phyloP scores from a whole-genome alignment of 30 jellyfish, hydroid and myxozoan species.

The Turritopsis rubra region DNA sequence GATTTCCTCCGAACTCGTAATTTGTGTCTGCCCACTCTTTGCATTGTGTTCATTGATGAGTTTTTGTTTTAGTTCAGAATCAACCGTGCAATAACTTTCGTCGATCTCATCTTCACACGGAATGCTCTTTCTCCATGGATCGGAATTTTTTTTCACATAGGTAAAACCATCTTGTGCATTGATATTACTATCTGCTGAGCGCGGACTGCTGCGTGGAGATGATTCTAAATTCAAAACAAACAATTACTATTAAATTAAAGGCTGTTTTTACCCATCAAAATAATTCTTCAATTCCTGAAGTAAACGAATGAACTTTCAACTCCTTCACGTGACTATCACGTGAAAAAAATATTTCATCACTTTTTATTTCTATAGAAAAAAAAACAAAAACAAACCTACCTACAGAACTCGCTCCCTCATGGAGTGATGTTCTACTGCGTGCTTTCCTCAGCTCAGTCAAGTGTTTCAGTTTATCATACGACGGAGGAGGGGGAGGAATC shows the following conservation, averaged over 20 bases:
- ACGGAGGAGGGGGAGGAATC: constrained; percentile 40
- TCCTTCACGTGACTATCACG: too few relatives aligned
- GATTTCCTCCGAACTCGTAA: neutral
- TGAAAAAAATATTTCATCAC: too few relatives aligned
- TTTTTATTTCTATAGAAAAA: too few relatives aligned
- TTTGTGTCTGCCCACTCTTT: neutral
- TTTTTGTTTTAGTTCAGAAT: neutral
- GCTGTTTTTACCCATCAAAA: too few relatives aligned
- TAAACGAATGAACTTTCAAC: too few relatives aligned
- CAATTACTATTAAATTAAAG: too few relatives aligned
- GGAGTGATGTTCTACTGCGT: neutral
- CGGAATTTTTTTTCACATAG: neutral
- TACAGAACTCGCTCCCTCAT: neutral
- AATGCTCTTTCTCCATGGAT: neutral
- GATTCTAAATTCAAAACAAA: too few relatives aligned
- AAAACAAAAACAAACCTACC: constrained; percentile 1
- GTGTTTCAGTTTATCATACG: constrained; percentile 31
- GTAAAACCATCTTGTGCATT: neutral
- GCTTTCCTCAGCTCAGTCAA: constrained; percentile 23
- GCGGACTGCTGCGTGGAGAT: neutral
- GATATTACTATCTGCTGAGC: neutral
- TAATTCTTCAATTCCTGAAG: too few relatives aligned
- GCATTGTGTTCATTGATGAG: neutral
- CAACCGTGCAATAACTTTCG: neutral
- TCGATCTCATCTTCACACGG: neutral